Evolutionary conservation across 92 coral and sea anemone species (phyloP).

Genomic region (Pocillopora grandis): DNA sequence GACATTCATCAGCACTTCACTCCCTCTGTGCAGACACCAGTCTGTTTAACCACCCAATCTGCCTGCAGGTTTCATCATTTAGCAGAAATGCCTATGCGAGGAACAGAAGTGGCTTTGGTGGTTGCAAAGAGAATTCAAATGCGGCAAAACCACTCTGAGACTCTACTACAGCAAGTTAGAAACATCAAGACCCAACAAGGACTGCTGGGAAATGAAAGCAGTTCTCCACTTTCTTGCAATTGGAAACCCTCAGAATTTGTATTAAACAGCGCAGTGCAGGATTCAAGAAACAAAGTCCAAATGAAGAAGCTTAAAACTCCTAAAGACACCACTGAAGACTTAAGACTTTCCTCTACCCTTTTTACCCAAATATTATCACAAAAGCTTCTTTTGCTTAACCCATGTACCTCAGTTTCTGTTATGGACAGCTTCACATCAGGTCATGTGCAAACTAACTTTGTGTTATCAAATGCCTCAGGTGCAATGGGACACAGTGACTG

Average conservation of each 20-base stretch:
- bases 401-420: not conserved
- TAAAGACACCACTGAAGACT: not conserved
- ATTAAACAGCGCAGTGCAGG: not conserved
- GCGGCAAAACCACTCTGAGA: not conserved
- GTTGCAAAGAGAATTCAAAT: not conserved
- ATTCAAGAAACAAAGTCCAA: not conserved
- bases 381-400: not conserved
- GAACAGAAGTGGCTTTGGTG: not conserved
- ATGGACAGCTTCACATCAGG: not conserved
- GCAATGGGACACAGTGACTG: not conserved
- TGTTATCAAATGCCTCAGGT: conserved; percentile 3
- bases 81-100: not conserved
- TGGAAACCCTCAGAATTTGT: not conserved
- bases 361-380: not conserved
- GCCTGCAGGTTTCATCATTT: conserved; percentile 21
- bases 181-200: not conserved
- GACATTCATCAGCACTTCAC: not conserved
- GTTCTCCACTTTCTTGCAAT: no score
- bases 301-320: not conserved
- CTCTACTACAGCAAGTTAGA: not conserved
- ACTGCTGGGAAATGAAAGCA: not conserved
- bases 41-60: conserved; percentile 2
- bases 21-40: not conserved
- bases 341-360: not conserved
- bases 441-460: conserved; percentile 1